A percentile compares a stretch with the other conserved stretches of the same genome.
Evolutionary conservation across 2,888 invertebrate species (phyloP).

Genomic region (Digitonthophagus gazella): DNA sequence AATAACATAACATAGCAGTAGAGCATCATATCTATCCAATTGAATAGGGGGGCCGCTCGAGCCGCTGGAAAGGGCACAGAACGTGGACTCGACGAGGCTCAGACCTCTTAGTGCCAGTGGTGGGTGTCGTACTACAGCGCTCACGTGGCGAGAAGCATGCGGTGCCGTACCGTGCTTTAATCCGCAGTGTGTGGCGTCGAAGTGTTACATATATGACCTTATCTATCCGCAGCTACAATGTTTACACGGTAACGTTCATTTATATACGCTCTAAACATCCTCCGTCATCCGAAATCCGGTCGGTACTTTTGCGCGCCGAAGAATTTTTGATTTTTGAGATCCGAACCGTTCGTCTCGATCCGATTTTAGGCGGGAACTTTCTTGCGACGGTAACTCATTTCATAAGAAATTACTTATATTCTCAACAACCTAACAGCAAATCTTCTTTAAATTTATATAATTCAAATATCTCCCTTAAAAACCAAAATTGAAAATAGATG

Average conservation of each 20-base stretch:
- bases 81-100: conserved; percentile 28
- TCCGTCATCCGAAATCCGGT: too few relatives aligned
- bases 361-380: too few relatives aligned
- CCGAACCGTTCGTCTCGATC: too few relatives aligned
- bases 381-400: too few relatives aligned
- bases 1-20: conserved; percentile 15
- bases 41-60: conserved; percentile 45
- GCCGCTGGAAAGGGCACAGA: conserved; percentile 44
- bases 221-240: conserved; percentile 42
- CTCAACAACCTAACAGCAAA: too few relatives aligned
- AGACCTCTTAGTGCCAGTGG: conserved; percentile 32
- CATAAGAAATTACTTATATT: too few relatives aligned
- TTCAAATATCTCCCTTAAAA: too few relatives aligned
- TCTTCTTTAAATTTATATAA: too few relatives aligned
- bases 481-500: too few relatives aligned
- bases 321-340: too few relatives aligned
- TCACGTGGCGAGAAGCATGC: conserved; percentile 35
- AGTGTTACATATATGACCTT: conserved; percentile 39
- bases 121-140: conserved; percentile 29
- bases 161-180: conserved; percentile 24
- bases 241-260: conserved; percentile 46
- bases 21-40: conserved; percentile 38
- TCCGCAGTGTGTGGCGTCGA: conserved; percentile 38
- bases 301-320: too few relatives aligned
- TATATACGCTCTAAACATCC: conserved; percentile 24